These are phyloP conservation scores for Ephydatia muelleri DNA, from an alignment of 37 sponge, comb jelly and placozoan species.

Conservation along the genomic window DNA sequence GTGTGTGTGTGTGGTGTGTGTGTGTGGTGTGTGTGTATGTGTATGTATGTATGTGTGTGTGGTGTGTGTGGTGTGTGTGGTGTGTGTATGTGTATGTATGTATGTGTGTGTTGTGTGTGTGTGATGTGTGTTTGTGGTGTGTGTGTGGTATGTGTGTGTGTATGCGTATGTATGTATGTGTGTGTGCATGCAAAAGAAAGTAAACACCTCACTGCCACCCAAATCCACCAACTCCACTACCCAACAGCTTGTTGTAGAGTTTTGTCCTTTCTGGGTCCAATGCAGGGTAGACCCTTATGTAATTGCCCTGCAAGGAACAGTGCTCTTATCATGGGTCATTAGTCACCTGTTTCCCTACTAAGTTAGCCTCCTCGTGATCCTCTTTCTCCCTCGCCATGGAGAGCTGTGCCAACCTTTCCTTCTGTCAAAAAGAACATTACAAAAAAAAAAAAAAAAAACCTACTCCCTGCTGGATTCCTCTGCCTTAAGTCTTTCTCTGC, in stretches of 20 bases:
- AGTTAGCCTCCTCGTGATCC: slow-evolving; percentile 52
- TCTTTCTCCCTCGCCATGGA: slow-evolving; percentile 40
- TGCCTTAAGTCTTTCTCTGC: background rate
- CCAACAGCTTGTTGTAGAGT: slow-evolving; percentile 34
- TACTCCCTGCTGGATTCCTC: background rate
- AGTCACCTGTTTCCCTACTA: slow-evolving; percentile 24
- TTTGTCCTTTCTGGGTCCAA: slow-evolving; percentile 38
- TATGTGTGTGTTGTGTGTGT: background rate
- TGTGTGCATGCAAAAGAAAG: too few species aligned
- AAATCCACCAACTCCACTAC: background rate
- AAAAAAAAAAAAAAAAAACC: too few species aligned
- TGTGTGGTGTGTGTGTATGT: too few species aligned
- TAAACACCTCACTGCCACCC: too few species aligned
- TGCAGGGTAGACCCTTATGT: slow-evolving; percentile 63
- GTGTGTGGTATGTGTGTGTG: too few species aligned
- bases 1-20: too few species aligned
- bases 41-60: background rate
- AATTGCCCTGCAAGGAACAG: slow-evolving; percentile 50
- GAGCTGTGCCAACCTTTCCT: slow-evolving; percentile 42
- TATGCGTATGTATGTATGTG: background rate
- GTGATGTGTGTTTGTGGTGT: background rate
- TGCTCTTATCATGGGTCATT: background rate
- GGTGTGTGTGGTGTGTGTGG: too few species aligned
- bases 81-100: too few species aligned
- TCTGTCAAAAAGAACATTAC: slow-evolving; percentile 41